Percentiles rank a stretch among this genome's conserved stretches.
Conservation (phyloP, 2,113 vertebrate genomes). For the Pteronura brasiliensis region DNA sequence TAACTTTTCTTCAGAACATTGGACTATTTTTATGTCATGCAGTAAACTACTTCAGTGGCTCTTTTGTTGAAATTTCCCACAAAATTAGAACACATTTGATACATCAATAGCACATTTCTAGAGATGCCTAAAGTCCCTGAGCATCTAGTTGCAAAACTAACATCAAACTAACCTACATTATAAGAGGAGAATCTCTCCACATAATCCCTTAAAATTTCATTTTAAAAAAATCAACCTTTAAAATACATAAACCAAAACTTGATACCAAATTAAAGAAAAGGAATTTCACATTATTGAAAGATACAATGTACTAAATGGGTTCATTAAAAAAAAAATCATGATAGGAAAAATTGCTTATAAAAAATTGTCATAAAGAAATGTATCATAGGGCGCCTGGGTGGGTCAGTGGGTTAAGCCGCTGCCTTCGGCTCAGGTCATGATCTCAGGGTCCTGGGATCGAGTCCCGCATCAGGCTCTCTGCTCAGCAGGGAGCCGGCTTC, state of each 20-base stretch:
- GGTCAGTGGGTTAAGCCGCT: too few relatives aligned
- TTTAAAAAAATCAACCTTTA: slow-evolving; percentile 33
- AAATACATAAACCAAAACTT: slow-evolving; percentile 16
- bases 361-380: not conserved
- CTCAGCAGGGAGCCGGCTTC: too few relatives aligned
- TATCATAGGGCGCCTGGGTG: not conserved
- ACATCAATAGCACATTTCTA: slow-evolving; percentile 39
- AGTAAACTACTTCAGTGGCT: slow-evolving; percentile 56
- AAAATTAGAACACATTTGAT: slow-evolving; percentile 52
- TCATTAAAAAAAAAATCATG: not conserved
- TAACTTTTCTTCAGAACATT: slow-evolving; percentile 32
- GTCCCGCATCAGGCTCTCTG: too few relatives aligned
- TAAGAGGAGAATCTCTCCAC: slow-evolving; percentile 31
- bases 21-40: slow-evolving; percentile 54
- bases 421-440: too few relatives aligned
- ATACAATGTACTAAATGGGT: not conserved
- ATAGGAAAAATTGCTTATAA: not conserved
- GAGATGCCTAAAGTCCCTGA: slow-evolving; percentile 37
- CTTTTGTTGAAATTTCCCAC: slow-evolving; percentile 60
- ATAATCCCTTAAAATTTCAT: slow-evolving; percentile 37
- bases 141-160: slow-evolving; percentile 48
- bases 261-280: not conserved
- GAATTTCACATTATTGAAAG: not conserved
- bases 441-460: too few relatives aligned
- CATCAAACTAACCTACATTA: slow-evolving; percentile 23